A percentile compares a stretch with the other conserved stretches of the same genome.
These are phyloP conservation scores for Holocentrus rufus DNA, from an alignment of 2,797 vertebrate species.

Conservation along the genomic window DNA sequence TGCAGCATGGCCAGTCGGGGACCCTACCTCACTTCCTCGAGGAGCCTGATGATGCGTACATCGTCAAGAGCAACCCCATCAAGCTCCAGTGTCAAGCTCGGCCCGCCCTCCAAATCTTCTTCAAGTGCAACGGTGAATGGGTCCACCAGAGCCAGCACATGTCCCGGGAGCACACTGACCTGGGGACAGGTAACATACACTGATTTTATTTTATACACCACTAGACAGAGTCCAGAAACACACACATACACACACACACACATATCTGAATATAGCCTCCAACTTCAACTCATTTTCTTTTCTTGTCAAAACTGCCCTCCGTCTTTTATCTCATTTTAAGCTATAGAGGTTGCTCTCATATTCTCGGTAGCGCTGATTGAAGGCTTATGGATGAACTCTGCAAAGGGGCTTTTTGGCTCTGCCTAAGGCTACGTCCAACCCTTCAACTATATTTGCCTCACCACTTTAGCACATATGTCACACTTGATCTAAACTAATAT, in stretches of 20 bases:
- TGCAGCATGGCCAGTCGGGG: slow-evolving; percentile 82
- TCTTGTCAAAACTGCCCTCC: not conserved
- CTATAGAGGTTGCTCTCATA: slow-evolving; percentile 17
- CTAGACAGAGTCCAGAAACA: not conserved
- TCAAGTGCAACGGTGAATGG: slow-evolving; percentile 99
- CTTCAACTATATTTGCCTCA: slow-evolving; percentile 36
- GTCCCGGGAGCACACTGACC: slow-evolving; percentile 90
- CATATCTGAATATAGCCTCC: not conserved
- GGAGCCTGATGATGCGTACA: slow-evolving; percentile 95
- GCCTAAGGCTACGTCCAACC: slow-evolving; percentile 31
- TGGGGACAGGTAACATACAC: slow-evolving; percentile 85
- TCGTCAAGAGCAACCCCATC: slow-evolving; percentile 97
- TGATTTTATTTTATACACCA: too few relatives aligned
- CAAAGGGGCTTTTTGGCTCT: slow-evolving; percentile 34
- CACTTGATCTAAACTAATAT: slow-evolving; percentile 64
- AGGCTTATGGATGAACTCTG: slow-evolving; percentile 39
- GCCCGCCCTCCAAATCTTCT: slow-evolving; percentile 97
- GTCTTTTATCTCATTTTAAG: slow-evolving; percentile 20
- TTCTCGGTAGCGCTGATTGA: slow-evolving; percentile 16
- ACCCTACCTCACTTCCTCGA: slow-evolving; percentile 95
- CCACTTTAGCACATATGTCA: slow-evolving; percentile 46
- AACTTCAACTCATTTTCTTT: not conserved
- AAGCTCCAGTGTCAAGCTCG: slow-evolving; percentile 90
- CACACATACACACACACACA: not conserved
- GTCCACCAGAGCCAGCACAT: slow-evolving; percentile 96